phyloP scores from a whole-genome alignment of 2,888 invertebrate genomes.

The Creontiades dilutus region DNA sequence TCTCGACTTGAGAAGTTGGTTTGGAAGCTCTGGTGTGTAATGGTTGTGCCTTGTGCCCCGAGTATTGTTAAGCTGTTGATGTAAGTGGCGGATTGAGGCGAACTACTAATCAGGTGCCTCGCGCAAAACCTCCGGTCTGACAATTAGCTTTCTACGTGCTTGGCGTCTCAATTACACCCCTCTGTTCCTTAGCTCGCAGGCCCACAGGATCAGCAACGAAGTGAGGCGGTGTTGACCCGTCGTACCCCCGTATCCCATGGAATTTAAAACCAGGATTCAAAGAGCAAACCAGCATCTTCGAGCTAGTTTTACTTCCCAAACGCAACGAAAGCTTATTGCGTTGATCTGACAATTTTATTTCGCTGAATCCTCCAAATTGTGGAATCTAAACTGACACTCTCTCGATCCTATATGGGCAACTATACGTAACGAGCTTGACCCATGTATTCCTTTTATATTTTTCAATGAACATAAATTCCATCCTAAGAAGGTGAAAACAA shows the following conservation, averaged over 20 bases:
- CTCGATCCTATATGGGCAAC: too few relatives aligned
- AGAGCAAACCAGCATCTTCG: too few relatives aligned
- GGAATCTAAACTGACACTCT: too few relatives aligned
- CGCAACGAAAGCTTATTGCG: too few relatives aligned
- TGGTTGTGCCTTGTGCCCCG: neutral
- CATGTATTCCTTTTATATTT: too few relatives aligned
- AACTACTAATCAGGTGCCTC: constrained; percentile 32
- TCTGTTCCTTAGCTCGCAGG: neutral
- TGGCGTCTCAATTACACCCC: neutral
- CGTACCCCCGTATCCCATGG: neutral
- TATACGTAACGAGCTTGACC: too few relatives aligned
- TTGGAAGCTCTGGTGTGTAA: neutral
- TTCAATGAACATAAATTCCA: too few relatives aligned
- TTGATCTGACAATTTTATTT: too few relatives aligned
- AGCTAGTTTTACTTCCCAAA: too few relatives aligned
- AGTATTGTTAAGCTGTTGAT: constrained; percentile 42
- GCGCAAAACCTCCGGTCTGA: constrained; percentile 1
- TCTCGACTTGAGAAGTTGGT: constrained; percentile 20
- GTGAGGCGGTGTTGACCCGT: neutral
- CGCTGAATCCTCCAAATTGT: too few relatives aligned
- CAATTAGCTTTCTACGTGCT: constrained; percentile 27
- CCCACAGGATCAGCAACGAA: neutral
- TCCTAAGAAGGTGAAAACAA: too few relatives aligned
- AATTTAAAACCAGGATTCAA: neutral
- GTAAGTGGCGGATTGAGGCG: constrained; percentile 37